Evolutionary conservation across 2,113 vertebrate genomes (phyloP), one percentile per base, ranked within the genome.

Genomic region (Notiomystis cincta): DNA sequence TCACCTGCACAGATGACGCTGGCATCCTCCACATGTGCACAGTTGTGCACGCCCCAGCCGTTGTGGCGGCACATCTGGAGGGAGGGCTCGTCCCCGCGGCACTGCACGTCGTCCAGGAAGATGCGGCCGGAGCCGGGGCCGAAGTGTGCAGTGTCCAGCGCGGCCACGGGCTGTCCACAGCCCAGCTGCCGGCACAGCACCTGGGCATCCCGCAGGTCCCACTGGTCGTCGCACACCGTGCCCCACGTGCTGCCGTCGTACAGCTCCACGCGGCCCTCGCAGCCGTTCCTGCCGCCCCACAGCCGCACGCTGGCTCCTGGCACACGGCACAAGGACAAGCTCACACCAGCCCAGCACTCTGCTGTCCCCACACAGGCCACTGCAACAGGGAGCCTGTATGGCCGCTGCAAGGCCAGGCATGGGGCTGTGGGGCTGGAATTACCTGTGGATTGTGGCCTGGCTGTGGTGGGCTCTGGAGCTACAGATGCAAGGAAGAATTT

Each of bases 171-270:
- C 7, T 4, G 5, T 10, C 40, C 40, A 40, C 40, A 40, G 40
- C 40, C 40, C 40, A 40, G 40, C 40, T 40, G 40, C 40, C 40
- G 40, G 40, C 40, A 40, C 40, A 40, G 11, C 40, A 40, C 40
- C 40, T 76, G 93, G 14, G 99, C 99, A 4, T 99, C 98, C 4
- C 0, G 16, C 85, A 79, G 40, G 54, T 73, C 80, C 80, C 85
- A 89, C 35, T 0, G 3, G 65, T 89, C 91, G 0, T 89, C 80
- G 2, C 91, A 89, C 80, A 79, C 91, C 1, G 86, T 93, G 3
- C 91, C 91, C 86, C 91, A 93, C 31, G 53, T 44, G 53, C 27
- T 9, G 47, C 91, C 54, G 0, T 79, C 2, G 12, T 15, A 48
- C 35, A 93, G 2, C 53, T 93, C 91, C 85, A 93, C 85, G 8